Conservation (phyloP, 53 echinoderm and acorn worm species). For the Arbacia lixula region DNA sequence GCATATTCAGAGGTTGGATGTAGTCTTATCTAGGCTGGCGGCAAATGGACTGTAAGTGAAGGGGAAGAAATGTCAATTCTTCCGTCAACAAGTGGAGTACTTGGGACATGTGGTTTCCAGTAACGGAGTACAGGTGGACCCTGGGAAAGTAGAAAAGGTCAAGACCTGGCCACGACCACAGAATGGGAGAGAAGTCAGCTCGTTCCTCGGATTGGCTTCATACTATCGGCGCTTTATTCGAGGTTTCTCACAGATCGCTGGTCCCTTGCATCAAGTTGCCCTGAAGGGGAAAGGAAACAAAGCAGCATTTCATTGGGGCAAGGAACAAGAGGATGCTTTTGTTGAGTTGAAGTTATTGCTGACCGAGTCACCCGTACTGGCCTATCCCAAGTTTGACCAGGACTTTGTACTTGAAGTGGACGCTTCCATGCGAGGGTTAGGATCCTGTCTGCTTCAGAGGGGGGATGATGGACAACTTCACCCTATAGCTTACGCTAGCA, state of each 20-base stretch:
- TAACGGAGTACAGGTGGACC: conserved; percentile 41
- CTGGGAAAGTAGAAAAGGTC: conserved; percentile 49
- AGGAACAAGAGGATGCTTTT: no score
- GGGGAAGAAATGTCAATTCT: conserved; percentile 50
- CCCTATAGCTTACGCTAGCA: conserved; percentile 33
- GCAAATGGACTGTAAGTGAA: conserved; percentile 52
- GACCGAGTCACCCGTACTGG: conserved; percentile 45
- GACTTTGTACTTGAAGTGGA: no score
- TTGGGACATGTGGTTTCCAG: conserved; percentile 44
- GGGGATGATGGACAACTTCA: conserved; percentile 24
- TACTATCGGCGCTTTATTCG: conserved; percentile 59
- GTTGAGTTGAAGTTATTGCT: conserved; percentile 37
- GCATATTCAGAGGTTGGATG: conserved; percentile 4
- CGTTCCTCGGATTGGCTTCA: conserved; percentile 57
- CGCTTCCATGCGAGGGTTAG: conserved; percentile 57
- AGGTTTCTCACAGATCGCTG: conserved; percentile 54
- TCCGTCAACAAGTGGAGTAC: conserved; percentile 47
- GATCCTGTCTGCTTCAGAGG: conserved; percentile 1
- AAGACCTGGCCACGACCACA: conserved; percentile 41
- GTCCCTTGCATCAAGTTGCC: conserved; percentile 49
- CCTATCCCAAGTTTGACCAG: conserved; percentile 46
- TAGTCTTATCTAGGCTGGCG: conserved; percentile 53
- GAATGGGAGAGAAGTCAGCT: conserved; percentile 29
- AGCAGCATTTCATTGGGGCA: conserved; percentile 7
- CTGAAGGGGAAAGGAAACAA: conserved; percentile 18